Conservation (phyloP, 2,888 invertebrate species). For the Panopea generosa region DNA sequence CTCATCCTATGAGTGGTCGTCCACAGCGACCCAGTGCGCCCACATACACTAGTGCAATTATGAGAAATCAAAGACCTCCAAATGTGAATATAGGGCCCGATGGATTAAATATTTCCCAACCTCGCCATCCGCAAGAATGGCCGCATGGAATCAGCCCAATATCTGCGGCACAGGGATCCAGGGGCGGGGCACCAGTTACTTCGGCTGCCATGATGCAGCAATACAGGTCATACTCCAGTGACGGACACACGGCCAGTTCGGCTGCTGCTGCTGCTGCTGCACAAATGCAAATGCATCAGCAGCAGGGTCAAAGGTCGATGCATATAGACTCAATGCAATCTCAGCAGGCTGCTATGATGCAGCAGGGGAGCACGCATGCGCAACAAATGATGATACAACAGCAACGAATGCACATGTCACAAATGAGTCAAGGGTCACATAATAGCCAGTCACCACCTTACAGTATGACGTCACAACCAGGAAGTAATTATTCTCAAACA, state of each 20-base stretch:
- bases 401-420: slow-evolving; percentile 85
- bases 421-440: slow-evolving; percentile 74
- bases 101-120: slow-evolving; percentile 85
- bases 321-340: slow-evolving; percentile 69
- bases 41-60: slow-evolving; percentile 82
- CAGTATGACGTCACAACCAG: slow-evolving; percentile 45
- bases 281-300: slow-evolving; percentile 76
- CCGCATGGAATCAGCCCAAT: slow-evolving; percentile 85
- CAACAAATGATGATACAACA: slow-evolving; percentile 77
- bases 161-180: slow-evolving; percentile 45
- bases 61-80: slow-evolving; percentile 87
- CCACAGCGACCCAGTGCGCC: slow-evolving; percentile 64
- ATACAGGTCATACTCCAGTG: slow-evolving; percentile 84
- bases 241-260: slow-evolving; percentile 36
- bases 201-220: slow-evolving; percentile 84
- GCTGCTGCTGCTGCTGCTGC: slow-evolving; percentile 55
- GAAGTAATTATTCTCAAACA: slow-evolving; percentile 59
- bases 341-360: slow-evolving; percentile 72
- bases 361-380: slow-evolving; percentile 51
- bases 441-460: slow-evolving; percentile 58
- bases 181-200: slow-evolving; percentile 62
- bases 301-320: slow-evolving; percentile 53
- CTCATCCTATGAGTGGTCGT: slow-evolving; percentile 52
- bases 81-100: slow-evolving; percentile 88
- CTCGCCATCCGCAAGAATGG: slow-evolving; percentile 87